phyloP scores from a whole-genome alignment of 23 tunicate species.

The Halocynthia roretzi region DNA sequence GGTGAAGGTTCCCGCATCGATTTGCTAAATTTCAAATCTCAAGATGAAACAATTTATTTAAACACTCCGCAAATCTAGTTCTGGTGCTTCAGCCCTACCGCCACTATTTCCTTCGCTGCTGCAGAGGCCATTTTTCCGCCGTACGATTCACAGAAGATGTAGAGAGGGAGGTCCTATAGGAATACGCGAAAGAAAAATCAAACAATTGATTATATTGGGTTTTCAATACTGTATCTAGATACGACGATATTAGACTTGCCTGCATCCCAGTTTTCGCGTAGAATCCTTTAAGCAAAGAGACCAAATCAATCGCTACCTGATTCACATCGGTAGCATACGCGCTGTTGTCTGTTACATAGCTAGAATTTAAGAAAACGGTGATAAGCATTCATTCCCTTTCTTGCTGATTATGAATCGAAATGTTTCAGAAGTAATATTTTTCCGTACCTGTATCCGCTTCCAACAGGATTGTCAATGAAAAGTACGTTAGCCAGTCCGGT shows the following conservation, averaged over 20 bases:
- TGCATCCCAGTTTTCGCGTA: conserved; percentile 21
- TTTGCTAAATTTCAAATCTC: conserved; percentile 33
- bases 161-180: conserved; percentile 47
- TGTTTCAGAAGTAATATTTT: not conserved
- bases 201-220: too few species aligned
- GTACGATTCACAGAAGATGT: conserved; percentile 93
- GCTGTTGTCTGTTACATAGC: conserved; percentile 59
- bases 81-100: conserved; percentile 26
- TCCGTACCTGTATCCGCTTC: conserved; percentile 71
- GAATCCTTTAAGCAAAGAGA: conserved; percentile 72
- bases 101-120: conserved; percentile 47
- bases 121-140: conserved; percentile 98
- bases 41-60: not conserved
- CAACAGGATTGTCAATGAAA: conserved; percentile 88
- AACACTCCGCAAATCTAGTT: conserved; percentile 1
- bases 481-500: conserved; percentile 80
- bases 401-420: too few species aligned
- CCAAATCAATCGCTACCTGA: conserved; percentile 72
- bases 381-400: not conserved
- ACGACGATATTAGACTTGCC: too few species aligned
- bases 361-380: not conserved
- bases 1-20: conserved; percentile 59
- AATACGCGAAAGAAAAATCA: not conserved
- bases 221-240: too few species aligned
- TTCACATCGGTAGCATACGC: conserved; percentile 75